These are phyloP conservation scores for Phaethornis superciliosus DNA, from an alignment of 2,113 vertebrate genomes.

Conservation along the genomic window DNA sequence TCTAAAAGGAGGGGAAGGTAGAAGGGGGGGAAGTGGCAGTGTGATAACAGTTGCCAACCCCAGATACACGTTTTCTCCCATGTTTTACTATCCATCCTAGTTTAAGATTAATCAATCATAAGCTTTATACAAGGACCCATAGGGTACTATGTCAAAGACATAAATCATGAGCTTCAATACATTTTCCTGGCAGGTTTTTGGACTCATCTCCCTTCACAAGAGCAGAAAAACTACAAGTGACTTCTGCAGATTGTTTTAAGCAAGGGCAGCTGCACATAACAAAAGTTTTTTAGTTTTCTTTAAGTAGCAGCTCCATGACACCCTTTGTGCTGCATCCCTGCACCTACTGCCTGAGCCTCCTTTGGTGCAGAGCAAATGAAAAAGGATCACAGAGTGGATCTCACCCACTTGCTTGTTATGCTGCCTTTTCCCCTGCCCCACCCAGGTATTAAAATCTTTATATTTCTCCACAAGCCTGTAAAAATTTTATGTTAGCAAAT, in stretches of 20 bases:
- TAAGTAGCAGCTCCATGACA: neutral
- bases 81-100: neutral
- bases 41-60: neutral
- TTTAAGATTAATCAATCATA: neutral
- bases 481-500: neutral
- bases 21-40: neutral
- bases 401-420: neutral
- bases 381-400: neutral
- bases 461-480: neutral
- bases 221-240: neutral
- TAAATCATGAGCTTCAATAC: neutral
- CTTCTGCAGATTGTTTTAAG: rapidly evolving
- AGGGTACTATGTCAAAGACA: neutral
- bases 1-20: neutral
- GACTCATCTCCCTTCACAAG: neutral
- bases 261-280: neutral
- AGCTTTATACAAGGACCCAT: neutral
- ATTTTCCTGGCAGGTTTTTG: neutral
- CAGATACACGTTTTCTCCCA: neutral
- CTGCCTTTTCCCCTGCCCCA: neutral
- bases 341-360: neutral
- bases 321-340: neutral
- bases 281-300: neutral
- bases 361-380: neutral
- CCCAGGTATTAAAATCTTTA: neutral